Evolutionary conservation across 2,888 invertebrate genomes (phyloP).

Genomic region (Catocala sponsa): DNA sequence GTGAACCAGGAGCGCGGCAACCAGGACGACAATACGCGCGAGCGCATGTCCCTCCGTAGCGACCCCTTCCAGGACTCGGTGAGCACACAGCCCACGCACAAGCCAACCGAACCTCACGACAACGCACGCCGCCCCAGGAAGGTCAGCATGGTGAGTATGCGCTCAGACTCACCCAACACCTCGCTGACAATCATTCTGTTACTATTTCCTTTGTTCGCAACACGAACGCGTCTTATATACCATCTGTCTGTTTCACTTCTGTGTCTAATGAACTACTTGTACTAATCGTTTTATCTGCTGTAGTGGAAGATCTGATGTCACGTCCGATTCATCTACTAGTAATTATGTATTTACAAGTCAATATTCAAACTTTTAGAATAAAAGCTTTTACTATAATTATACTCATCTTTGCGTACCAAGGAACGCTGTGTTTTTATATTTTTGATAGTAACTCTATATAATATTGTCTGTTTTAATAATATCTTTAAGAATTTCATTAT

Average conservation of each 20-base stretch:
- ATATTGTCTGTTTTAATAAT: no score
- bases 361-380: no score
- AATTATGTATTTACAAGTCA: no score
- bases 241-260: not conserved
- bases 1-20: constrained; percentile 96
- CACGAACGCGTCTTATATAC: not conserved
- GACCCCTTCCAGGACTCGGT: constrained; percentile 95
- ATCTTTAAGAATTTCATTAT: no score
- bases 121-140: constrained; percentile 90
- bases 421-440: no score
- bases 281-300: no score
- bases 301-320: no score
- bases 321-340: no score
- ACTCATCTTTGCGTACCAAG: no score
- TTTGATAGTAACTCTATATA: no score
- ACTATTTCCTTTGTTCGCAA: constrained; percentile 5
- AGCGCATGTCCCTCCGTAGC: constrained; percentile 96
- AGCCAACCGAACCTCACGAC: constrained; percentile 88
- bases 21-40: constrained; percentile 96
- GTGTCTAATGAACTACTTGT: not conserved
- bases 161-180: constrained; percentile 62
- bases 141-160: constrained; percentile 96
- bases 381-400: no score
- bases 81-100: constrained; percentile 92
- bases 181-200: constrained; percentile 76